Evolutionary conservation across 2,888 invertebrate genomes (phyloP).

Genomic region (Tiliacea aurago): DNA sequence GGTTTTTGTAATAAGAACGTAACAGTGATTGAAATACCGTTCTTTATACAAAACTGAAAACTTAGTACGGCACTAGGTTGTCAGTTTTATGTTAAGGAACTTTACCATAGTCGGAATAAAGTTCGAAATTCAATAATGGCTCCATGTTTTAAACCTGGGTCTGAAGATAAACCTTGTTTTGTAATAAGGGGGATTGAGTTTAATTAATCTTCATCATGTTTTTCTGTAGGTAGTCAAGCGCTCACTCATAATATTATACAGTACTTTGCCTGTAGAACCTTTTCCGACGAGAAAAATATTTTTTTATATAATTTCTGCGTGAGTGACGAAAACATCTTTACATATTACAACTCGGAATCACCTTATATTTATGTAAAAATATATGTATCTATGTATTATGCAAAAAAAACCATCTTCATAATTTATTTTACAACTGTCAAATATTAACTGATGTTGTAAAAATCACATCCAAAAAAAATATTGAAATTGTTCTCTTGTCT

Average conservation of each 20-base stretch:
- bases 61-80: too few species aligned
- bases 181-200: too few species aligned
- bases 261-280: too few species aligned
- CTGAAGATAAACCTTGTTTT: too few species aligned
- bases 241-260: background rate
- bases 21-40: too few species aligned
- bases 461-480: background rate
- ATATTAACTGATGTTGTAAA: background rate
- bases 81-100: too few species aligned
- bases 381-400: background rate
- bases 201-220: background rate
- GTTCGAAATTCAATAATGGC: too few species aligned
- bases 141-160: too few species aligned
- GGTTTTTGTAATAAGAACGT: too few species aligned
- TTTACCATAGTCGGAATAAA: too few species aligned
- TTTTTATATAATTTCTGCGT: background rate
- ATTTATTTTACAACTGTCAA: background rate
- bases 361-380: background rate
- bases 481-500: background rate
- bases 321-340: background rate
- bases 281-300: background rate
- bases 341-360: background rate
- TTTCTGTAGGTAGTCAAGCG: too few species aligned
- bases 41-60: too few species aligned
- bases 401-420: background rate